Conservation (phyloP, 2,888 invertebrate genomes). For the Fragum whitleyi region DNA sequence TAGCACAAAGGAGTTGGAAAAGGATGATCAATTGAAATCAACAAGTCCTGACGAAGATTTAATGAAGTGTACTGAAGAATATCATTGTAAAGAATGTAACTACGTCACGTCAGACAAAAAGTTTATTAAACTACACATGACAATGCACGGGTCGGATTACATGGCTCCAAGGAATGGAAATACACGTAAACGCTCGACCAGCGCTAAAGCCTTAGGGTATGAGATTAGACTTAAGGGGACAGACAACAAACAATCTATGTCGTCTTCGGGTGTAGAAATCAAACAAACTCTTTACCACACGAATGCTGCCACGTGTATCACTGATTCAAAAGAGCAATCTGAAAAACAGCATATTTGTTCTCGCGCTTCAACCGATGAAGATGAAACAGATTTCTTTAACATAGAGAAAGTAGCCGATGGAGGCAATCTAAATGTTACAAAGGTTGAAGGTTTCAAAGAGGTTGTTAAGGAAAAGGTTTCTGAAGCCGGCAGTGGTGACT, state of each 20-base stretch:
- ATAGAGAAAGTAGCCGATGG: background rate
- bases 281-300: background rate
- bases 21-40: too few relatives aligned
- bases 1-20: too few relatives aligned
- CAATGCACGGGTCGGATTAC: conserved; percentile 2
- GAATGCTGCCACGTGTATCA: background rate
- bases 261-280: background rate
- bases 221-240: background rate
- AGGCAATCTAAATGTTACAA: background rate
- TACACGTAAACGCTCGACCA: background rate
- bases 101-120: conserved; percentile 7
- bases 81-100: background rate
- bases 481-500: background rate
- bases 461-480: background rate
- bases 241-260: background rate
- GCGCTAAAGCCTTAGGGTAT: background rate
- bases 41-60: too few relatives aligned
- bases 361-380: background rate
- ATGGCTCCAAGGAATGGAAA: background rate
- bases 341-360: background rate
- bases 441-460: background rate
- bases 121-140: conserved; percentile 11
- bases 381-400: background rate
- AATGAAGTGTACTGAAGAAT: background rate
- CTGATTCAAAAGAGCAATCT: background rate